A percentile compares a stretch with the other conserved stretches of the same genome.
Conservation (phyloP, 2,113 vertebrate genomes). For the Cryptotis parvus region DNA sequence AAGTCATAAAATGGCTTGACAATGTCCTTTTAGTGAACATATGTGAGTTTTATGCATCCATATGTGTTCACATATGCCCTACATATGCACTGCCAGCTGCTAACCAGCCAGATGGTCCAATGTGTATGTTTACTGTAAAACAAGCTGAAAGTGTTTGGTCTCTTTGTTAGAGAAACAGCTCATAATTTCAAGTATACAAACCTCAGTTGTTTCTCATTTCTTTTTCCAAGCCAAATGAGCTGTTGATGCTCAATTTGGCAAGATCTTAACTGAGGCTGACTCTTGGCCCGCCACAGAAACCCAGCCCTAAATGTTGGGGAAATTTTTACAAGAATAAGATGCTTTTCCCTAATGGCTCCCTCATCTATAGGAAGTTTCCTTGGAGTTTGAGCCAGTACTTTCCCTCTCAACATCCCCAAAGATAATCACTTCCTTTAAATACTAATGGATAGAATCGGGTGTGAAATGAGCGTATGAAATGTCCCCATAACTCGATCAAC, state of each 20-base stretch:
- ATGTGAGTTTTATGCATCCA: conserved; percentile 83
- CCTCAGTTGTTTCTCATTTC: conserved; percentile 74
- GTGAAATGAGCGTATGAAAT: background rate
- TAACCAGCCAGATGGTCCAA: conserved; percentile 74
- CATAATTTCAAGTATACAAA: conserved; percentile 82
- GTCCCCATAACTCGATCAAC: background rate
- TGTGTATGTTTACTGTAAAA: conserved; percentile 83
- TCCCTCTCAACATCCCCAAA: background rate
- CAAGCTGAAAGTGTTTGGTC: conserved; percentile 77
- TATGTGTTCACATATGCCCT: conserved; percentile 87
- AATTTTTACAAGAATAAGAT: conserved; percentile 75
- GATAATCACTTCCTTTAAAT: conserved; percentile 27
- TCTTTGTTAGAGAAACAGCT: conserved; percentile 83
- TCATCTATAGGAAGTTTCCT: conserved; percentile 59
- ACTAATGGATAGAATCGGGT: conserved; percentile 39
- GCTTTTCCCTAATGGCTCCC: conserved; percentile 65
- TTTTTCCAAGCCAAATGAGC: conserved; percentile 74
- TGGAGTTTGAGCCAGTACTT: conserved; percentile 47
- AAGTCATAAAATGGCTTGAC: conserved; percentile 83
- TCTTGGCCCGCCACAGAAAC: conserved; percentile 72
- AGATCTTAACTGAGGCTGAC: conserved; percentile 70
- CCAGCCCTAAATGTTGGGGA: conserved; percentile 57
- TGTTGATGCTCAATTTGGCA: conserved; percentile 79
- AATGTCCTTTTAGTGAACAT: conserved; percentile 87
- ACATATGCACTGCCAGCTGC: conserved; percentile 84